Conservation (phyloP, 2,113 vertebrate genomes). For the Polyodon spathula region DNA sequence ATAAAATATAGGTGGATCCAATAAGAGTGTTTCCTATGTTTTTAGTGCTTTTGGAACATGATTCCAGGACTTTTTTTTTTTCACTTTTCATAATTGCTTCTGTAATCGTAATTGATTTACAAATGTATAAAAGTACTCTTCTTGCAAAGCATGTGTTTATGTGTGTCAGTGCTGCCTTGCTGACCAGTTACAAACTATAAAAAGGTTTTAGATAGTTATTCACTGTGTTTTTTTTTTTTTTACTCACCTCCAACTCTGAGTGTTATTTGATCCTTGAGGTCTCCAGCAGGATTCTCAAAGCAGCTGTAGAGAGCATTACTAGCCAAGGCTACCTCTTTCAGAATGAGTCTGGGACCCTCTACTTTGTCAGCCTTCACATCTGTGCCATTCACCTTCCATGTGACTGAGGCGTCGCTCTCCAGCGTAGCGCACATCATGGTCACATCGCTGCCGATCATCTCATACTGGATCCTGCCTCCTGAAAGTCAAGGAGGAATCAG, state of each 20-base stretch:
- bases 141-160: no score
- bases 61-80: no score
- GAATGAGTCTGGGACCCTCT: slow-evolving; percentile 67
- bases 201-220: no score
- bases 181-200: no score
- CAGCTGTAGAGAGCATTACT: slow-evolving; percentile 84
- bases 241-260: slow-evolving; percentile 86
- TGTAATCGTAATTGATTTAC: no score
- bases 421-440: slow-evolving; percentile 84
- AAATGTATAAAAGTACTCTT: no score
- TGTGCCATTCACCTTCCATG: slow-evolving; percentile 86
- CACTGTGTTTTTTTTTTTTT: neutral
- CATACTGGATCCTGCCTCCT: slow-evolving; percentile 77
- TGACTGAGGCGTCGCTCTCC: slow-evolving; percentile 68
- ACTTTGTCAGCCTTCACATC: slow-evolving; percentile 69
- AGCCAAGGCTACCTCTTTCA: slow-evolving; percentile 65
- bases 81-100: no score
- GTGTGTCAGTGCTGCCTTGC: no score
- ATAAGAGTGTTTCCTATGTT: no score
- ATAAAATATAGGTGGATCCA: no score
- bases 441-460: slow-evolving; percentile 72
- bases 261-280: slow-evolving; percentile 74
- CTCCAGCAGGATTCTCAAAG: slow-evolving; percentile 84
- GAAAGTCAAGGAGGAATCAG: slow-evolving; percentile 18
- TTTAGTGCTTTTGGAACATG: no score